These are phyloP conservation scores for Coelopa frigida DNA, from an alignment of 1,140 invertebrate genomes.

Conservation along the genomic window DNA sequence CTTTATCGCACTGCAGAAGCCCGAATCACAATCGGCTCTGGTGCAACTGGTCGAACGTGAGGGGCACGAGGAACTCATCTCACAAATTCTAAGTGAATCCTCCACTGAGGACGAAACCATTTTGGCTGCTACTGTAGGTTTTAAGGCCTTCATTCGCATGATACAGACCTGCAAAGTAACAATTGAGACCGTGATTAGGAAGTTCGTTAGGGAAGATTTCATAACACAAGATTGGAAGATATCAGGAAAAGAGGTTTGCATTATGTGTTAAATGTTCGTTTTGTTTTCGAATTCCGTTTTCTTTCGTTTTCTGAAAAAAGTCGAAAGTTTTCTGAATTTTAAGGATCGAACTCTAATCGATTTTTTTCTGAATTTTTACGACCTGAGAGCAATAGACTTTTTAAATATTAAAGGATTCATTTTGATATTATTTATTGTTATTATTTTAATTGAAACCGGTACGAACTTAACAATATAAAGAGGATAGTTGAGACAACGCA, in stretches of 20 bases:
- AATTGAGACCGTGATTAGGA: conserved; percentile 74
- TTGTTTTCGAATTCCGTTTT: conserved; percentile 11
- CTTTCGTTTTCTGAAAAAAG: too few species aligned
- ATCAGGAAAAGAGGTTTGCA: conserved; percentile 43
- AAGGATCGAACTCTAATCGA: too few species aligned
- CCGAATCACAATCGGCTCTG: conserved; percentile 70
- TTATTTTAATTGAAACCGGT: too few species aligned
- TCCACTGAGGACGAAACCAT: conserved; percentile 64
- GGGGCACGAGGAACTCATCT: conserved; percentile 69
- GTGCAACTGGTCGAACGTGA: conserved; percentile 74
- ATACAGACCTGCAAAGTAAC: conserved; percentile 68
- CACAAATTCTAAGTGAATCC: conserved; percentile 71
- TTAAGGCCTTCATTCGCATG: conserved; percentile 77
- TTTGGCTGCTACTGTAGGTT: conserved; percentile 68
- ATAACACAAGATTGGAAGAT: conserved; percentile 66
- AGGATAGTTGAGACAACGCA: conserved; percentile 43
- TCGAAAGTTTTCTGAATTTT: too few species aligned
- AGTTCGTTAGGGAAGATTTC: conserved; percentile 75
- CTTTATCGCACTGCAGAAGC: conserved; percentile 67
- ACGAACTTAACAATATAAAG: conserved; percentile 24
- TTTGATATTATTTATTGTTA: too few species aligned
- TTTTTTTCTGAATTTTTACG: too few species aligned
- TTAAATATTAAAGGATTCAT: too few species aligned
- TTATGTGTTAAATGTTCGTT: conserved; percentile 19
- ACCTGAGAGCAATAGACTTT: too few species aligned